Conservation (phyloP, 92 coral and sea anemone species). For the Phenganax stokvisi region DNA sequence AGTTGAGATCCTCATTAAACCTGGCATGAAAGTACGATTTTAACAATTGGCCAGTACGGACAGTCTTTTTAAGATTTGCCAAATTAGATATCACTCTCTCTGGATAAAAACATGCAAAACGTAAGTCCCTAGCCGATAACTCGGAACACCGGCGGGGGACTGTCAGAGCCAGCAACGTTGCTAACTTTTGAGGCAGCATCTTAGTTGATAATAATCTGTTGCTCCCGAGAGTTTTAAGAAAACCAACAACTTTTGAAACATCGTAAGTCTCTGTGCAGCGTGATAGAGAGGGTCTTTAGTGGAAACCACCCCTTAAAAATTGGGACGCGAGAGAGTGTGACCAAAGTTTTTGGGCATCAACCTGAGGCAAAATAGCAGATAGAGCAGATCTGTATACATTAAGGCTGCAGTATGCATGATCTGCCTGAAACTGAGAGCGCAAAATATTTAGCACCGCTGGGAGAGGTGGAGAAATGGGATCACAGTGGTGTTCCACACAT, state of each 20-base stretch:
- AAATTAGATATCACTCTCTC: not conserved
- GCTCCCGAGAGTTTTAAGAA: not conserved
- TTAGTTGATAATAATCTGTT: not conserved
- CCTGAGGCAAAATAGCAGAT: constrained; percentile 31
- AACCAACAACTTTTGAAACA: constrained; percentile 14
- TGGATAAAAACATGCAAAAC: not conserved
- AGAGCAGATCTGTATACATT: constrained; percentile 28
- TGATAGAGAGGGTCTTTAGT: constrained; percentile 18
- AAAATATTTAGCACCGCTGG: constrained; percentile 24
- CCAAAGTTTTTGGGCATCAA: constrained; percentile 22
- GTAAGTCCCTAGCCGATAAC: not conserved
- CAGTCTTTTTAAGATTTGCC: not conserved
- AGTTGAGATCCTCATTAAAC: not conserved
- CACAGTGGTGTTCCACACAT: constrained; percentile 31
- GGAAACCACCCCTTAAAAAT: constrained; percentile 16
- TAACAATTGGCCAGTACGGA: not conserved
- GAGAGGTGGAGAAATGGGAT: constrained; percentile 35
- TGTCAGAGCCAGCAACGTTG: not conserved
- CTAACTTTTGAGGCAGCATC: constrained; percentile 5
- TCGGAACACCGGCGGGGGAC: not conserved
- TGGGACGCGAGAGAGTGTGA: constrained; percentile 24
- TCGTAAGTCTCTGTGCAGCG: constrained; percentile 20
- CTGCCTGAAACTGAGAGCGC: constrained; percentile 13
- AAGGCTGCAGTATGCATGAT: constrained; percentile 4
- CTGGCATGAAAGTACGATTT: constrained; percentile 5